Evolutionary conservation across 2,797 vertebrate genomes (phyloP).

Genomic region (Hipposideros larvatus): DNA sequence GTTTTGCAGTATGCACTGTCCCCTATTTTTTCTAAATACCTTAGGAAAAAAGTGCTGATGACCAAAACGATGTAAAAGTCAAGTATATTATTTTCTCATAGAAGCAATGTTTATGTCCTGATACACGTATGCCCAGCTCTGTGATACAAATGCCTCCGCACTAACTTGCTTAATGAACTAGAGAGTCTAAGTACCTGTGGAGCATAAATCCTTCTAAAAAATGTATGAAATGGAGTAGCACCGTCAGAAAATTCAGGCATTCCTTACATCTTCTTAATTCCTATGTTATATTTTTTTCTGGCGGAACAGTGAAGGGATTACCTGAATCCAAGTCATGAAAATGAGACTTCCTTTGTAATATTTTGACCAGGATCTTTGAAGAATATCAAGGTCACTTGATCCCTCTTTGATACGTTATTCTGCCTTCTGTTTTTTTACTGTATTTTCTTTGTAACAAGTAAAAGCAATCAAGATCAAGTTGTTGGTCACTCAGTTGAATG

Average conservation of each 20-base stretch:
- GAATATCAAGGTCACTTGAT: not conserved
- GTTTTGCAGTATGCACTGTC: not conserved
- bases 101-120: conserved; percentile 19
- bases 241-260: not conserved
- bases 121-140: not conserved
- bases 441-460: not conserved
- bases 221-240: not conserved
- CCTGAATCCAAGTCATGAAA: not conserved
- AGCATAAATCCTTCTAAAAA: conserved; percentile 23
- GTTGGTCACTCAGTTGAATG: not conserved
- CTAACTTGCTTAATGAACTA: conserved; percentile 62
- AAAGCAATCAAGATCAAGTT: conserved; percentile 8
- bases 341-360: not conserved
- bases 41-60: not conserved
- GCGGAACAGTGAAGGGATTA: not conserved
- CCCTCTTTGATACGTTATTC: not conserved
- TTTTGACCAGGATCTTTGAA: not conserved
- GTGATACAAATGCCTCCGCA: conserved; percentile 1
- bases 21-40: not conserved
- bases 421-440: conserved; percentile 34
- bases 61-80: conserved; percentile 28
- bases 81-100: conserved; percentile 4
- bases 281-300: conserved; percentile 23
- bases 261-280: not conserved
- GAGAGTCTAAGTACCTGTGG: conserved; percentile 3